Evolutionary conservation across 1,140 invertebrate species (phyloP), one percentile per base, ranked within the genome.

Genomic region (Atta texana): DNA sequence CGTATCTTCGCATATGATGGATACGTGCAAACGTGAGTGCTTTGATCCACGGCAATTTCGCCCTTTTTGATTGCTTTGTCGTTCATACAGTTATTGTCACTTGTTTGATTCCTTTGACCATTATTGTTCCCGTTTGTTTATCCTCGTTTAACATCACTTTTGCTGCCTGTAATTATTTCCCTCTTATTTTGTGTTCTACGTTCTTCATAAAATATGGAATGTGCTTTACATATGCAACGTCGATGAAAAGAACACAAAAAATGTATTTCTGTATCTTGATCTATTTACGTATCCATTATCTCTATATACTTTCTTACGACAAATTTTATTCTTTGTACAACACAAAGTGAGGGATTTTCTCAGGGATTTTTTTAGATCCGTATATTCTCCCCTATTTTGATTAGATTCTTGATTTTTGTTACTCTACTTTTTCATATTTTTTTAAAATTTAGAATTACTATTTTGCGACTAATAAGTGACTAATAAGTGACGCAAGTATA

Each of bases 231-330:
- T 18, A 61, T 14, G 61, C 16, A 24, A 21, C 16, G 8, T n/a
- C 12, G 51, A 51, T 51, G 28, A 31, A 74, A 49, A 82, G 80
- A 74, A 74, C 39, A 59, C 53, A 28, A 10, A 61, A 74, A 74
- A 63, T 61, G 24, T 63, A 82, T 49, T 82, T 78, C 34, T 53
- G 24, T 31, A 51, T 31, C 24, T 75, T 74, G 18, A 61, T 61
- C 55, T 63, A 74, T 61, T 84, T 59, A 74, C 28, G 39, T 74
- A 51, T 75, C 55, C 55, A 61, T 84, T 75, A 75, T 84, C 78
- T 49, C 8, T 39, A 53, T 49, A 84, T 51, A 44, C 7, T 44
- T 44, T 10, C 39, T 44, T 44, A 8, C 39, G 8, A 44, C 39
- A 34, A 51, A 49, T 39, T 34, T 31, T 39, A 24, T 14, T 55